These are phyloP conservation scores for Chaetodon trifasciatus DNA, from an alignment of 2,797 vertebrate species.

Conservation along the genomic window DNA sequence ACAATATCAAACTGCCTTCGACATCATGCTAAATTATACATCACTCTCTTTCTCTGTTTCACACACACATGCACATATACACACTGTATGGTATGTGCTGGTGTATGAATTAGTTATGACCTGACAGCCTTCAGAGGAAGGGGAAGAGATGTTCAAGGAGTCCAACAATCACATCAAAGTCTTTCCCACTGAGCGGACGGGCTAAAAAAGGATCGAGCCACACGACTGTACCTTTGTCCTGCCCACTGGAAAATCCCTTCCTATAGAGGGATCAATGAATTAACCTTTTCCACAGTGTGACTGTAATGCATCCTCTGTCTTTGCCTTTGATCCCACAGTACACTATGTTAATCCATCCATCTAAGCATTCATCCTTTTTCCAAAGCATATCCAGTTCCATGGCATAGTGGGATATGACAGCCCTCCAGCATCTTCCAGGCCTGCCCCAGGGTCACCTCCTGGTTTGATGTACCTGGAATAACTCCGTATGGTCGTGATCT, in stretches of 20 bases:
- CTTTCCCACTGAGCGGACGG: constrained; percentile 31
- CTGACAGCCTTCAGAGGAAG: constrained; percentile 73
- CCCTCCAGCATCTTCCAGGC: constrained; percentile 33
- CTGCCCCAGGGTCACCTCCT: constrained; percentile 21
- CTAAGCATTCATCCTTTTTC: constrained; percentile 7
- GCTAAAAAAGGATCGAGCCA: constrained; percentile 28
- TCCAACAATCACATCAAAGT: constrained; percentile 76
- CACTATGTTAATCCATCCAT: neutral
- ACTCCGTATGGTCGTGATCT: neutral
- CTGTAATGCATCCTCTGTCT: neutral
- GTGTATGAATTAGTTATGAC: constrained; percentile 77
- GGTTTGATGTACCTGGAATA: constrained; percentile 27
- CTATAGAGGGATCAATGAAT: neutral
- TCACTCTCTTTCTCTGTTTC: constrained; percentile 60
- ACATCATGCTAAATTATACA: constrained; percentile 79
- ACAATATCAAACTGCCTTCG: constrained; percentile 79
- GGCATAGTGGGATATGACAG: constrained; percentile 45
- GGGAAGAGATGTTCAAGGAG: constrained; percentile 67
- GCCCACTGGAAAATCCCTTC: neutral
- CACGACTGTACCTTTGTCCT: constrained; percentile 34
- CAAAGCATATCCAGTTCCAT: neutral
- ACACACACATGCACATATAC: constrained; percentile 46
- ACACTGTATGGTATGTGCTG: constrained; percentile 62
- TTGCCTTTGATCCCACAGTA: neutral
- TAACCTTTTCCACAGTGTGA: neutral